Evolutionary conservation across 2,888 invertebrate genomes (phyloP), one percentile per base, ranked within the genome.

Genomic region (Chrysodeixis includens): DNA sequence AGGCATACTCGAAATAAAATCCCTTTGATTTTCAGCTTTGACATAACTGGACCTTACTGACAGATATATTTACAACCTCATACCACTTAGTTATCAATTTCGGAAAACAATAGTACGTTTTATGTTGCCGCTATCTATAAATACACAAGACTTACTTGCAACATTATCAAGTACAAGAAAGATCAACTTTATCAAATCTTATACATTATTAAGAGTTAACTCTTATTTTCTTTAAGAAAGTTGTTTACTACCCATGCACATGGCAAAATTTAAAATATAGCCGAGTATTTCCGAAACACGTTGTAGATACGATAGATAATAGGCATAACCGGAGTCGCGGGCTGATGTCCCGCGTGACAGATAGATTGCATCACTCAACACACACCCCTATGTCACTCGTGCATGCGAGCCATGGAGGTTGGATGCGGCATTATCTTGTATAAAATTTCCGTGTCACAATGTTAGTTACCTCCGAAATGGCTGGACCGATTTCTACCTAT

Each of bases 321-420:
- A 35, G 59, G 40, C 35, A 18, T 53, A 40, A 68, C 20, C 49
- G 54, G 22, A 68, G 40, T 49, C 46, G 46, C 46, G 32, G 30
- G 40, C 40, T 35, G 30, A 49, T 52, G 57, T 46, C 35, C 12
- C 49, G 6, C 14, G 7, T 67, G 61, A 68, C 61, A 20, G 44
- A 61, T 58, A 51, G 58, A 32, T 49, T 30, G 32, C 49, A 58
- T 58, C 58, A 55, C 2, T 71, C 74, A 62, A 30, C 30, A 5
- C 76, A 74, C 72, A 62, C 76, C 77, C 76, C 67, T 56, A 58
- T 74, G 61, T 74, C 72, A 65, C 44, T 30, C n/a, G 20, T 16
- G 9, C n/a, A 14, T 16, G 0, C 26, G n/a, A 46, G 1, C 0
- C 14, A 6, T 3, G 10, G 10, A 40, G 2, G 5, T 16, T 44